Conservation (phyloP, 2,797 vertebrate species). For the Phylloscopus collybita region DNA sequence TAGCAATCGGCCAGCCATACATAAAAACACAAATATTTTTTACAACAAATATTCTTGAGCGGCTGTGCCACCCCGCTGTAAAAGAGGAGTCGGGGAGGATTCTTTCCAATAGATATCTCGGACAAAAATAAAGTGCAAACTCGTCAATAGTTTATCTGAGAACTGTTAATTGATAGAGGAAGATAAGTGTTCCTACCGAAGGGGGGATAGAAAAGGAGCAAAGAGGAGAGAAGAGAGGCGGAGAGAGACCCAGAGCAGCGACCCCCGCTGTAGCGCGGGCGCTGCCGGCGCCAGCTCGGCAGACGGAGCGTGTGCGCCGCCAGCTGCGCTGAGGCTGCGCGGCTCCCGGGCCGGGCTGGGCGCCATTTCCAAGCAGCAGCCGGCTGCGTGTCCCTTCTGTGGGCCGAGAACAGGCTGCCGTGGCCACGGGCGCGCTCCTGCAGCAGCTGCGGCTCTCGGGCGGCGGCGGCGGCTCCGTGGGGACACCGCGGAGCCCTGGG, state of each 20-base stretch:
- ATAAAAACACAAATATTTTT: background rate
- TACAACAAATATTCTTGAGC: background rate
- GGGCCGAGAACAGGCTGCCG: background rate
- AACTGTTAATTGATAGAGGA: background rate
- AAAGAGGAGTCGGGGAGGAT: background rate
- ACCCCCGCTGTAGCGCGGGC: accelerated
- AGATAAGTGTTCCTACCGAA: too few species aligned
- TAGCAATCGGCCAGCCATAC: background rate
- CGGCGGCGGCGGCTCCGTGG: background rate
- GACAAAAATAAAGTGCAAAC: background rate
- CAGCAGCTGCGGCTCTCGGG: background rate
- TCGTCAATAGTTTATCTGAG: accelerated
- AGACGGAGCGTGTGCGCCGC: background rate
- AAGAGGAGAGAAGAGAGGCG: background rate
- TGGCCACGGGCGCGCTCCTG: background rate
- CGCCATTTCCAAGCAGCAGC: background rate
- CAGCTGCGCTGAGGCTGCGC: accelerated
- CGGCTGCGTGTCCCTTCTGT: background rate
- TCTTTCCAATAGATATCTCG: accelerated
- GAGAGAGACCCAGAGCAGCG: accelerated
- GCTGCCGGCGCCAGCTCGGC: too few species aligned
- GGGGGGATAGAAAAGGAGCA: background rate
- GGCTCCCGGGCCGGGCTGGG: background rate
- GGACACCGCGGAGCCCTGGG: background rate
- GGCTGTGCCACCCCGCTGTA: accelerated